phyloP scores from a whole-genome alignment of 2,888 invertebrate genomes.

The Apotomis turbidana region DNA sequence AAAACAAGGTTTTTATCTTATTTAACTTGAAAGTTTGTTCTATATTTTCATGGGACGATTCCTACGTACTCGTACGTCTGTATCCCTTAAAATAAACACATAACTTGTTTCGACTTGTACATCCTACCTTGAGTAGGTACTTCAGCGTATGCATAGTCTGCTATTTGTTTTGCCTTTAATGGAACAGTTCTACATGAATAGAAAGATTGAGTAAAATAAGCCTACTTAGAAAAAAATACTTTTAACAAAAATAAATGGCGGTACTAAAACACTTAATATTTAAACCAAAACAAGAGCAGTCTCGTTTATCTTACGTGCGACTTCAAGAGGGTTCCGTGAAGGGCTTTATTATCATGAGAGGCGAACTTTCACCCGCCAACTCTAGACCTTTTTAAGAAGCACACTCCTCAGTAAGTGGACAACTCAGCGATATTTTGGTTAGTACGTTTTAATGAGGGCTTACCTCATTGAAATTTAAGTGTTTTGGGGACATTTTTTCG shows the following conservation, averaged over 20 bases:
- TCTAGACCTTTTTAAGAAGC: constrained; percentile 72
- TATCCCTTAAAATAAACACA: too few species aligned
- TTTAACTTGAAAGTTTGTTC: too few species aligned
- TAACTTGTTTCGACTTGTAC: too few species aligned
- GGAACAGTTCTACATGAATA: too few species aligned
- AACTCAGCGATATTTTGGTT: constrained; percentile 72
- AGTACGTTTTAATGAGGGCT: constrained; percentile 39
- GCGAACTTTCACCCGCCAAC: constrained; percentile 65
- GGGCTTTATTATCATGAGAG: constrained; percentile 70
- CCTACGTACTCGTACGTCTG: too few species aligned
- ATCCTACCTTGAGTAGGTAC: too few species aligned
- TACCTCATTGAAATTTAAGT: constrained; percentile 26
- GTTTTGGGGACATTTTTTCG: not conserved
- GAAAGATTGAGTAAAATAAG: not conserved
- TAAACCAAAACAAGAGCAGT: constrained; percentile 62
- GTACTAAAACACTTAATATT: constrained; percentile 46
- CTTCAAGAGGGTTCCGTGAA: constrained; percentile 69
- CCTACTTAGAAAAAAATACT: not conserved
- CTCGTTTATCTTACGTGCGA: constrained; percentile 75
- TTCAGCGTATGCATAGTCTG: too few species aligned
- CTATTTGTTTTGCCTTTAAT: too few species aligned
- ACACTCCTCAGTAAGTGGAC: constrained; percentile 64
- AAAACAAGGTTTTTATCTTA: too few species aligned
- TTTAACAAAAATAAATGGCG: not conserved
- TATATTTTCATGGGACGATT: too few species aligned